Base-by-base conservation (phyloP, 2,888 invertebrate species). In the Melieria picta region DNA sequence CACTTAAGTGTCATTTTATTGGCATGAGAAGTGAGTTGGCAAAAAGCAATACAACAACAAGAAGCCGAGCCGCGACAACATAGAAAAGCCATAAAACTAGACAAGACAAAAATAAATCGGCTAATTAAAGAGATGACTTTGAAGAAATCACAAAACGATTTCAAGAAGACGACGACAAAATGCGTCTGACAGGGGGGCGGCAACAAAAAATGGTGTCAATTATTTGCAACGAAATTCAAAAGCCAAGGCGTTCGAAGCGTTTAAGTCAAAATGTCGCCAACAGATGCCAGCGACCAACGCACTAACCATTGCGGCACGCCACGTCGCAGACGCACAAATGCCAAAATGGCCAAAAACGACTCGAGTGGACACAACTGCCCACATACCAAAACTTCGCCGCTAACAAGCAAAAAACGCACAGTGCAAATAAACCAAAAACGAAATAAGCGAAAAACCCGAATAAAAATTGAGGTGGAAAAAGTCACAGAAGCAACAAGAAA, bases 401-500 rank as follows among this genome's bases (percentile, higher is more conserved):
- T 80, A 80, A 80, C 80, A 80, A 80, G 81, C 80, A 80, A 80
- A 80, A 80, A 81, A 79, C 74, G 72, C 67, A 72, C 73, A 60
- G 74, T 74, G 71, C 70, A 72, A 78, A 76, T 67, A 42, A 71
- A 46, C 16, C 7, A 10, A 69, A 69, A 47, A 11, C 5, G 7
- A 46, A 11, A 57, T 52, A 43, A 9, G 16, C 58, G n/a, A 60
- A 57, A n/a, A 30, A 43, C 55, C 45, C 30, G 5, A 55, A 57
- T 42, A 66, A 63, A 77, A 78, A 76, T 57, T 42, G 52, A 68
- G 65, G 70, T 70, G 64, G 60, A 72, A 75, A 76, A 75, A 81
- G 80, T 79, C 80, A 80, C 82, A 82, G 80, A 80, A 80, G 81
- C 81, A 77, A 80, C 77, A 77, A 77, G 79, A 83, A 81, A 81